These are phyloP conservation scores for Nilaparvata lugens DNA, from an alignment of 1,140 invertebrate species.

Conservation along the genomic window DNA sequence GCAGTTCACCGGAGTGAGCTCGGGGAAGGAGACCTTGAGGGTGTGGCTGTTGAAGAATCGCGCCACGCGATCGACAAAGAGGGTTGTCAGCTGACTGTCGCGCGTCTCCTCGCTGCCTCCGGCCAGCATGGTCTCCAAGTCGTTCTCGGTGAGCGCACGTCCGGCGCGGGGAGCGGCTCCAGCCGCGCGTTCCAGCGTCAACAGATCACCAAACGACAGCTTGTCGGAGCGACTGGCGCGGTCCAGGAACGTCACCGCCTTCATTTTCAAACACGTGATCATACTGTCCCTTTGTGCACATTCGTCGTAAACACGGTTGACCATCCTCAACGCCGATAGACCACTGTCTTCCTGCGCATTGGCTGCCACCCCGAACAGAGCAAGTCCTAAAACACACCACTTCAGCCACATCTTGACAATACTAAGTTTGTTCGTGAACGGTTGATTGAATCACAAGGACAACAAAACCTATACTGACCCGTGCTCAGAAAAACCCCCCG, in stretches of 20 bases:
- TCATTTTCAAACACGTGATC: constrained; percentile 63
- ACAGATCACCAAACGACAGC: constrained; percentile 37
- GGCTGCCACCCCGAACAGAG: constrained; percentile 18
- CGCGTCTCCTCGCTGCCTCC: constrained; percentile 46
- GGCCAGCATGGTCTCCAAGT: constrained; percentile 54
- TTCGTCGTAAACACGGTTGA: constrained; percentile 59
- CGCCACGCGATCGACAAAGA: constrained; percentile 59
- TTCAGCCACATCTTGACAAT: not conserved
- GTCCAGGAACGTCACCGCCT: constrained; percentile 60
- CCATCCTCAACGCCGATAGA: constrained; percentile 12
- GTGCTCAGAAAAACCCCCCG: not conserved
- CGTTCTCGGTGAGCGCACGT: constrained; percentile 43
- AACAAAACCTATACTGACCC: not conserved
- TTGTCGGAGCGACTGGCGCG: constrained; percentile 31
- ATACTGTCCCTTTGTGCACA: constrained; percentile 45
- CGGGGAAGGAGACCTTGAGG: constrained; percentile 62
- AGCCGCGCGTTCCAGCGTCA: constrained; percentile 52
- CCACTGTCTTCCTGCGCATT: not conserved
- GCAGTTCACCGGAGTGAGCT: constrained; percentile 54
- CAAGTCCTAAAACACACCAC: constrained; percentile 12
- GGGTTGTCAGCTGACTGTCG: constrained; percentile 52
- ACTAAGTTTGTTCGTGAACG: too few relatives aligned
- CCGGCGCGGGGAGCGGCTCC: constrained; percentile 46
- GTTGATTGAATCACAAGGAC: not conserved
- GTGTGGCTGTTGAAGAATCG: constrained; percentile 61